phyloP scores from a whole-genome alignment of 2,113 vertebrate genomes.

The Paratilapia polleni region DNA sequence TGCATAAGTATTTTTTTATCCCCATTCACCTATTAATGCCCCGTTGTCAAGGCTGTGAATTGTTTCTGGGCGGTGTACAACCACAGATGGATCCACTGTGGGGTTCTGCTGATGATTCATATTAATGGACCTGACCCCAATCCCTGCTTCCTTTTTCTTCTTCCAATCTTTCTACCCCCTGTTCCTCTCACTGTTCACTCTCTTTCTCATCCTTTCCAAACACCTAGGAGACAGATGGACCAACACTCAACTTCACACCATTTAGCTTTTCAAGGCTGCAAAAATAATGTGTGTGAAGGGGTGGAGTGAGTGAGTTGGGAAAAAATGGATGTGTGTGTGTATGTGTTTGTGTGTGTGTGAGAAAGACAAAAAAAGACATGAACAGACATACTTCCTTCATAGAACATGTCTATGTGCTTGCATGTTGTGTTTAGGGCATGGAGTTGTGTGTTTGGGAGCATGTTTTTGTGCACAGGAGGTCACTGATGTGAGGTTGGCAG shows the following conservation, averaged over 20 bases:
- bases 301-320: constrained; percentile 55
- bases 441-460: constrained; percentile 22
- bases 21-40: constrained; percentile 57
- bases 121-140: constrained; percentile 73
- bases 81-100: constrained; percentile 74
- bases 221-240: constrained; percentile 78
- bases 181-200: constrained; percentile 56
- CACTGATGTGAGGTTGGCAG: constrained; percentile 52
- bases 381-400: constrained; percentile 7
- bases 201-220: constrained; percentile 68
- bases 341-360: constrained; percentile 21
- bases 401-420: constrained; percentile 24
- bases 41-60: constrained; percentile 55
- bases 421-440: constrained; percentile 19
- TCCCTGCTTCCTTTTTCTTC: constrained; percentile 65
- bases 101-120: constrained; percentile 78
- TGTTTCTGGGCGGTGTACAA: constrained; percentile 60
- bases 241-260: constrained; percentile 79
- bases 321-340: constrained; percentile 36
- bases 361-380: not conserved
- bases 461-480: constrained; percentile 48
- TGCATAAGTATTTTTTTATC: constrained; percentile 48
- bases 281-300: constrained; percentile 66
- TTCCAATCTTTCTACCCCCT: constrained; percentile 52
- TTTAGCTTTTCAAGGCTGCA: constrained; percentile 80